Conservation (phyloP, 2,113 vertebrate genomes). For the Lates calcarifer region DNA sequence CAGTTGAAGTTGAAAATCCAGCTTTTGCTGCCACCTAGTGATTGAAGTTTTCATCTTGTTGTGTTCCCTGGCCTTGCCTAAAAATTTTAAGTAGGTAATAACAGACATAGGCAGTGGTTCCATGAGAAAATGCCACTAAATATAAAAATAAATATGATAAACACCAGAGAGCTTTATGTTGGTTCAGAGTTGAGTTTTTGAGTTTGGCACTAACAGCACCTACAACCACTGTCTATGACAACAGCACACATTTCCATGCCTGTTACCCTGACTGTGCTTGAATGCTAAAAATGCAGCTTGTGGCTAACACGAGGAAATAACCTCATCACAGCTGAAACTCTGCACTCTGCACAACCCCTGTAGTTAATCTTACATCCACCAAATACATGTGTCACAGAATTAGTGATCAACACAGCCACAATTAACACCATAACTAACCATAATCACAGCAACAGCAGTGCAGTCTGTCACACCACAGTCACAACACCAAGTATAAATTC, state of each 20-base stretch:
- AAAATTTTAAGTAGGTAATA: no score
- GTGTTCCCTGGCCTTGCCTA: background rate
- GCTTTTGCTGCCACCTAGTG: slow-evolving; percentile 26
- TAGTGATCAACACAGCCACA: no score
- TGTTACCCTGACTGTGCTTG: background rate
- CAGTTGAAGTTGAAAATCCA: background rate
- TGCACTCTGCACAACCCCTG: no score
- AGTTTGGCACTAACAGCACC: background rate
- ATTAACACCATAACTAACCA: no score
- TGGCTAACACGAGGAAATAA: background rate
- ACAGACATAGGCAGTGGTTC: background rate
- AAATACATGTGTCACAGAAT: background rate
- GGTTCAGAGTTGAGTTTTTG: background rate
- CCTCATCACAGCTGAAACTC: no score
- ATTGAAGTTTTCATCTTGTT: background rate
- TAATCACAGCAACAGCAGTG: background rate
- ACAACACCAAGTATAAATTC: background rate
- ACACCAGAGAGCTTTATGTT: background rate
- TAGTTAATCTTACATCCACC: no score
- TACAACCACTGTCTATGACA: background rate
- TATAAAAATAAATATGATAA: no score
- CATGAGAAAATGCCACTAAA: background rate
- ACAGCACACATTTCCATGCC: no score
- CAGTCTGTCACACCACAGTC: background rate
- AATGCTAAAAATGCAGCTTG: background rate